A percentile compares a stretch with the other conserved stretches of the same genome.
Conservation (phyloP, 1,140 invertebrate genomes). For the Apolygus lucorum region DNA sequence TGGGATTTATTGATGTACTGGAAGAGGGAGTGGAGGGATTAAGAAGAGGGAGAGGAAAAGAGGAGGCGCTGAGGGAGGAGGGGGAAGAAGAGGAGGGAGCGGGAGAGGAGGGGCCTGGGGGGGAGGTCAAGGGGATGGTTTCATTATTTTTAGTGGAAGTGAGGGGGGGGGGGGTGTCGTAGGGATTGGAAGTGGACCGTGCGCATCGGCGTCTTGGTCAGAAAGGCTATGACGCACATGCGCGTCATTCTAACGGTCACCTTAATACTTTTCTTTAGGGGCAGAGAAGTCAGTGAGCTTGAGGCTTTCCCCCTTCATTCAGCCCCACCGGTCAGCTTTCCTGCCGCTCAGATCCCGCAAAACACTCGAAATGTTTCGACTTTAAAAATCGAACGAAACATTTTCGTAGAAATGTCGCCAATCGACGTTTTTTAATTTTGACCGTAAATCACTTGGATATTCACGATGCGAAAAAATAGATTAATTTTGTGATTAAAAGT, state of each 20-base stretch:
- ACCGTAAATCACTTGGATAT: no score
- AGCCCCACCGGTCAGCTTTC: not conserved
- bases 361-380: no score
- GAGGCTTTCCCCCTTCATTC: not conserved
- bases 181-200: slow-evolving; percentile 7
- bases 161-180: slow-evolving; percentile 1
- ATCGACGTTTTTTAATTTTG: no score
- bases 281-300: slow-evolving; percentile 10
- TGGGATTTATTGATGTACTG: slow-evolving; percentile 7
- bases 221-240: slow-evolving; percentile 15
- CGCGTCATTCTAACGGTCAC: slow-evolving; percentile 16
- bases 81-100: not conserved
- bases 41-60: not conserved
- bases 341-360: no score
- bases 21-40: not conserved
- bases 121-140: slow-evolving; percentile 13
- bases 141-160: slow-evolving; percentile 7
- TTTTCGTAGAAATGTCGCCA: no score
- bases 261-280: slow-evolving; percentile 15
- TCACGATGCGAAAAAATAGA: no score
- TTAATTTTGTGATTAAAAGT: no score
- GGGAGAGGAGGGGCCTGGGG: not conserved
- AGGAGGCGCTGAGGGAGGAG: not conserved
- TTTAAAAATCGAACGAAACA: no score
- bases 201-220: slow-evolving; percentile 15